A percentile compares a stretch with the other conserved stretches of the same genome.
Conservation (phyloP, 2,113 vertebrate genomes). For the Calyptommatus sinebrachiatus region DNA sequence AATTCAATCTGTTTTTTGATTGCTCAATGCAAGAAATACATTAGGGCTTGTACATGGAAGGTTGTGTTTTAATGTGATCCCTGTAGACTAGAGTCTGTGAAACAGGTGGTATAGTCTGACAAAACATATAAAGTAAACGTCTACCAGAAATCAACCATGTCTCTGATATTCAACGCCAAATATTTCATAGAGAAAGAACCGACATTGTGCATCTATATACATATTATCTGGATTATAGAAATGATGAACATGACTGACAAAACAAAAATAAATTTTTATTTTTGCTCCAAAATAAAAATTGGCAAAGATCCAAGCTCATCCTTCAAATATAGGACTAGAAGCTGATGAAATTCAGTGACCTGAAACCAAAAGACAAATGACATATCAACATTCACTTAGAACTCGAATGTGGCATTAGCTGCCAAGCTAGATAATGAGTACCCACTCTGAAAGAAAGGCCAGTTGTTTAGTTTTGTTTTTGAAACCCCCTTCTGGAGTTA, state of each 20-base stretch:
- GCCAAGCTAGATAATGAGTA: background rate
- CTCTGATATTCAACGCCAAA: background rate
- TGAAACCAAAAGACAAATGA: background rate
- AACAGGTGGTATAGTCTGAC: no score
- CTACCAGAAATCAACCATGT: background rate
- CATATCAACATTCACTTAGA: background rate
- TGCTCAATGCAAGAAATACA: no score
- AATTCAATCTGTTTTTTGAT: no score
- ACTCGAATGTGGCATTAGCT: rapidly evolving
- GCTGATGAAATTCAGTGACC: constrained; percentile 27
- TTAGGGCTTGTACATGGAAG: no score
- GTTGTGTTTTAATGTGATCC: no score
- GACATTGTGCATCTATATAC: background rate
- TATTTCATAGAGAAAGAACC: background rate
- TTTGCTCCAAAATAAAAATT: constrained; percentile 21
- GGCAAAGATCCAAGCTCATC: background rate
- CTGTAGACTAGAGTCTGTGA: no score
- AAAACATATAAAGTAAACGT: background rate
- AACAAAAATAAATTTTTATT: constrained; percentile 34
- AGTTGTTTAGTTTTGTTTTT: background rate
- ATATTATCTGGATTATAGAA: background rate
- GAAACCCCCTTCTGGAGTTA: background rate
- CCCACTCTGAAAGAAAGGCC: background rate
- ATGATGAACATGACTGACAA: background rate
- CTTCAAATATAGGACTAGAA: background rate